Evolutionary conservation across 2,797 vertebrate species (phyloP).

Genomic region (Cuniculus paca): DNA sequence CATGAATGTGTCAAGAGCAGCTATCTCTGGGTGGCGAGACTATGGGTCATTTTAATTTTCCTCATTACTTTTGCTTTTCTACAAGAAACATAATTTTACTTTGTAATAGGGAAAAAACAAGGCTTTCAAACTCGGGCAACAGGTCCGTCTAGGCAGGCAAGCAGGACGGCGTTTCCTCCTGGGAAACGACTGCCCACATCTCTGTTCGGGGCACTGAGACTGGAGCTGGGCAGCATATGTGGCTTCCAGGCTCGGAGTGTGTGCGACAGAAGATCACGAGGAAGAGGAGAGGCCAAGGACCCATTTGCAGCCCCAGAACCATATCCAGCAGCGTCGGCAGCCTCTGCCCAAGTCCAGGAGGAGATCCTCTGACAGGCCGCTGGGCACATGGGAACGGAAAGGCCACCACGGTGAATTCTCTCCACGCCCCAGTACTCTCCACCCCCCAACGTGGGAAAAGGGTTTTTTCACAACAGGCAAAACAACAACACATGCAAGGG

Average conservation of each 20-base stretch:
- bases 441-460: neutral
- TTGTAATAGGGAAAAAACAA: neutral
- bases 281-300: neutral
- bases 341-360: neutral
- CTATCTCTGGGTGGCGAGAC: neutral
- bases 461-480: neutral
- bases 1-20: neutral
- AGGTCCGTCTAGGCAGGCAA: fast-evolving
- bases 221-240: fast-evolving
- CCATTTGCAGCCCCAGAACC: neutral
- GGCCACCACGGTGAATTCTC: neutral
- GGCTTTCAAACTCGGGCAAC: neutral
- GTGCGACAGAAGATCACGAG: neutral
- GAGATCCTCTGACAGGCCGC: fast-evolving
- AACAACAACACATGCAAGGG: neutral
- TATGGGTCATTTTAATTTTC: neutral
- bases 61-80: neutral
- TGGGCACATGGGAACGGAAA: neutral
- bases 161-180: fast-evolving
- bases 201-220: neutral
- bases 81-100: neutral
- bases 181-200: fast-evolving
- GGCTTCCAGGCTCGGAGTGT: neutral
- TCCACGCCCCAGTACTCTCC: neutral
- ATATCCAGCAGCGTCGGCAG: neutral